Evolutionary conservation across 2,888 invertebrate species (phyloP), one percentile per base, ranked within the genome.

Genomic region (Conomelus anceps): DNA sequence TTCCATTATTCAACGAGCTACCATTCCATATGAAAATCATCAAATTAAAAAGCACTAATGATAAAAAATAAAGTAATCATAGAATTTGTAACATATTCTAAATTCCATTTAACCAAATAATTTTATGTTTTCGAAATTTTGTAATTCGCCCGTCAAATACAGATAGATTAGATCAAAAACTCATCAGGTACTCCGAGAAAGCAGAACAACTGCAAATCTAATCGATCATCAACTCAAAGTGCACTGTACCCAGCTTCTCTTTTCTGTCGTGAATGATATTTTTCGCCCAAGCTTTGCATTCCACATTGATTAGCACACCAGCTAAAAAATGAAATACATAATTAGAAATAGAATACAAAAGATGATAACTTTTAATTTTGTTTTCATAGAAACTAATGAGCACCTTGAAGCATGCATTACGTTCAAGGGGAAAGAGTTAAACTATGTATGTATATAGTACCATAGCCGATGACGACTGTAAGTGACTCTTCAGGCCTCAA

Each of bases 161-260:
- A 63, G 63, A 63, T 34, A 34, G 34, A 34, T 34, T 34, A 13
- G 34, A 34, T 63, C n/a, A n/a, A n/a, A 1, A 63, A 63, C n/a
- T 20, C 63, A 63, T 63, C 63, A 63, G 63, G 63, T 63, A 63
- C 63, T 63, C n/a, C 63, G n/a, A 63, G 63, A n/a, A 63, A 63
- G 63, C 63, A 63, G 63, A n/a, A 63, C 63, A 63, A 63, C 6
- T 6, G n/a, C n/a, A 63, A 20, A 63, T 23, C 29, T 86, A 94
- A 92, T 94, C 94, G 89, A 94, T 93, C 92, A 94, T 92, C 86
- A 94, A 91, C 91, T 94, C 94, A 92, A 94, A 94, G 92, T 94
- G 94, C 22, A 94, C 94, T 90, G 93, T 93, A 22, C 94, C 94
- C 41, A 93, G 92, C 90, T 93, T 93, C 89, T 94, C 93, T 90